phyloP scores from a whole-genome alignment of 1,140 invertebrate genomes.

The Heliconius nattereri region DNA sequence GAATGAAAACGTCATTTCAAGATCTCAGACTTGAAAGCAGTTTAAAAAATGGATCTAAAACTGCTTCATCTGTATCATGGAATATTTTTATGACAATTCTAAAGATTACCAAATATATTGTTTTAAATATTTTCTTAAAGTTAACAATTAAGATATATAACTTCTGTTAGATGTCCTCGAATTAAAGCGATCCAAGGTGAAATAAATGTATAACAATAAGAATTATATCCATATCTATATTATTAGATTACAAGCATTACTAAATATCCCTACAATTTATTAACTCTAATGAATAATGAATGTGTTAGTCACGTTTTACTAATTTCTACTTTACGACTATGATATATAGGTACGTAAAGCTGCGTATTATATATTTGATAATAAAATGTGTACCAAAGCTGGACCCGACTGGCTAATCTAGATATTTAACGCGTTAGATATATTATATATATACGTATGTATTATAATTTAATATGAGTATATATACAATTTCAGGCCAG shows the following conservation, averaged over 20 bases:
- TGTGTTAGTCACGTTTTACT: constrained; percentile 40
- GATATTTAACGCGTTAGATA: neutral
- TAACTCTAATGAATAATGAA: constrained; percentile 41
- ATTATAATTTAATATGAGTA: no score
- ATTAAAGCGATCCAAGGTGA: constrained; percentile 14
- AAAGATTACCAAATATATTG: no score
- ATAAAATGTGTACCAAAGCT: constrained; percentile 8
- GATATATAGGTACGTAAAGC: constrained; percentile 30
- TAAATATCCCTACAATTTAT: constrained; percentile 36
- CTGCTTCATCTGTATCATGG: neutral
- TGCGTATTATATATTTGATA: constrained; percentile 28
- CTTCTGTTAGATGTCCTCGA: neutral
- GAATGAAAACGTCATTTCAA: no score
- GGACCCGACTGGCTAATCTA: neutral
- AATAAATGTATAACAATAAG: constrained; percentile 20
- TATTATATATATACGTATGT: neutral
- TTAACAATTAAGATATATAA: neutral
- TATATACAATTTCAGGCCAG: no score
- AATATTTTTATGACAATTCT: neutral
- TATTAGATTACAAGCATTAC: constrained; percentile 27
- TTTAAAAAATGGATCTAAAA: no score
- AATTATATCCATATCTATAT: constrained; percentile 22
- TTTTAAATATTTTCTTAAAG: neutral
- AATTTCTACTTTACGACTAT: constrained; percentile 39
- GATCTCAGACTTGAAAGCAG: no score